Conservation (phyloP, 2,113 vertebrate genomes). For the Lepisosteus osseus region DNA sequence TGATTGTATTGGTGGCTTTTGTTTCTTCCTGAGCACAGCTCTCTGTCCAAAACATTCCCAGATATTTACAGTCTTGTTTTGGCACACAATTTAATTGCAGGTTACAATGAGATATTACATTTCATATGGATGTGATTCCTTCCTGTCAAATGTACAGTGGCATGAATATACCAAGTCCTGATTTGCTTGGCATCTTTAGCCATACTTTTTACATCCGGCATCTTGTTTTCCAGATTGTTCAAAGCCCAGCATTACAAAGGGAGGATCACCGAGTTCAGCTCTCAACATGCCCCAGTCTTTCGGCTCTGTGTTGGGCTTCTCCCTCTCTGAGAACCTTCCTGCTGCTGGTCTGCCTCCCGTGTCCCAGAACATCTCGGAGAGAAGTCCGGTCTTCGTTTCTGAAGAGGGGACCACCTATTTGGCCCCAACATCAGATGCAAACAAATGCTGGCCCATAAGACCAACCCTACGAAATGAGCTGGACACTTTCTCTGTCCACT, state of each 20-base stretch:
- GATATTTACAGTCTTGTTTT: conserved; percentile 12
- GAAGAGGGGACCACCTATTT: conserved; percentile 59
- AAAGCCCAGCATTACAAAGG: conserved; percentile 70
- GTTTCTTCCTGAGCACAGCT: conserved; percentile 5
- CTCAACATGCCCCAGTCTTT: conserved; percentile 98
- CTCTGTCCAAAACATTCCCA: conserved; percentile 3
- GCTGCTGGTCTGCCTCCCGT: conserved; percentile 53
- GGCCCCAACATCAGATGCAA: conserved; percentile 44
- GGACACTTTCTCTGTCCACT: conserved; percentile 96
- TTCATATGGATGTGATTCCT: too few relatives aligned
- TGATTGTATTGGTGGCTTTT: neutral
- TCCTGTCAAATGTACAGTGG: too few relatives aligned
- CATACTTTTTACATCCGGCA: conserved; percentile 14
- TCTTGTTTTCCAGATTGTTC: conserved; percentile 78
- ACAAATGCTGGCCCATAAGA: conserved; percentile 87
- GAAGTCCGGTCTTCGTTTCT: conserved; percentile 33
- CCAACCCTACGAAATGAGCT: conserved; percentile 93
- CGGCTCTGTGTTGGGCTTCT: conserved; percentile 73
- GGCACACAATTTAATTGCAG: too few relatives aligned
- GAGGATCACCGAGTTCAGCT: conserved; percentile 67
- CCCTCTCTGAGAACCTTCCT: conserved; percentile 62
- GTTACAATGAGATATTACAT: too few relatives aligned
- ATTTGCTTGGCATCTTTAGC: too few relatives aligned
- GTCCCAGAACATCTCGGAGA: conserved; percentile 48
- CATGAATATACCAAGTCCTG: too few relatives aligned